Evolutionary conservation across 1,140 invertebrate species (phyloP), one percentile per base, ranked within the genome.

Genomic region (Monochamus saltuarius): DNA sequence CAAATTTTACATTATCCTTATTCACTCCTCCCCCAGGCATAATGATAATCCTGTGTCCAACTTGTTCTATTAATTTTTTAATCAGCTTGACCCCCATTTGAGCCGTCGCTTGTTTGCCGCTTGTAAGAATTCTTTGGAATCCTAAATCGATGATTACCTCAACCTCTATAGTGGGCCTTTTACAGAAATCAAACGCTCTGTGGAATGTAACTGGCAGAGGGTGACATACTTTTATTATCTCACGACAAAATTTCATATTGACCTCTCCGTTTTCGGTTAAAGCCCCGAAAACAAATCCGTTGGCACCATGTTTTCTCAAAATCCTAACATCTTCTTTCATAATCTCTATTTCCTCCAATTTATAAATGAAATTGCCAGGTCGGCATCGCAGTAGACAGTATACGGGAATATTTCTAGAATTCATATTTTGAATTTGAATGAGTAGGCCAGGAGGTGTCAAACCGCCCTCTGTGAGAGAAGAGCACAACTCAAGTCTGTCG

Each of bases 221-320:
- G 45, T 67, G 65, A 0, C 86, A 83, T 1, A 78, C 73, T 36
- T 79, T 76, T 29, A 94, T 72, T 0, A 95, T 77, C 61, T 82
- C 79, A 37, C 77, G 64, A 72, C 91, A 93, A 40, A n/a, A 78
- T 29, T 80, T 77, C 56, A 79, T 77, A 67, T 95, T 86, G n/a
- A 97, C 79, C 4, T 83, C 75, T 6, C 84, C 82, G 55, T 86
- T 80, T n/a, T 74, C 51, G 7, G 82, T 87, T 0, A 97, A 75
- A 0, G 89, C 87, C n/a, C 95, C 95, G 73, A 96, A 95, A 0
- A 96, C 94, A 77, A 97, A 92, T 37, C 94, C 91, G 75, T n/a
- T n/a, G n/a, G 88, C 88, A 0, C 86, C 85, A 52, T 83, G 70
- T 17, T 82, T 65, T 65, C 89, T 89, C 2, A 94, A 73, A 1